Evolutionary conservation across 2,888 invertebrate genomes (phyloP), one percentile per base, ranked within the genome.

Genomic region (Drepana falcataria): DNA sequence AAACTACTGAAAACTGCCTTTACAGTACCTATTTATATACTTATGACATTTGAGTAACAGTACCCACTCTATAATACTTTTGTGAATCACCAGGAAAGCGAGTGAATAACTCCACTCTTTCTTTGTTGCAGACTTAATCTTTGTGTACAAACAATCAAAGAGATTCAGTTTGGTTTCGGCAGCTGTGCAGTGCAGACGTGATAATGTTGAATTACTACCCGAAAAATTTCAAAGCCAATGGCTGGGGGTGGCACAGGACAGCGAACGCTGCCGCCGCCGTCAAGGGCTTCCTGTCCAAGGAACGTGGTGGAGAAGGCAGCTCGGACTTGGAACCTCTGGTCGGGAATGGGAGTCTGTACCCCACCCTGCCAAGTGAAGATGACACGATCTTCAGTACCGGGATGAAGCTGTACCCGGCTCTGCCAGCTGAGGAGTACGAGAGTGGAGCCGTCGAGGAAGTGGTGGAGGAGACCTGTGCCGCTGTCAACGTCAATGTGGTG

Each of bases 221-320:
- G 64, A 90, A 88, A 73, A 91, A 91, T 63, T 85, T 90, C 57
- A 86, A 81, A 55, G 88, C 89, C 48, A 85, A 89, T 56, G 91
- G 91, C 1, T 90, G 87, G 88, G 91, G 91, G 0, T 91, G 91
- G 91, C 90, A 91, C 60, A 69, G 90, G 33, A 61, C 71, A 0
- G 67, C 71, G 3, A 79, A 62, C n/a, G 82, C 85, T 1, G 69
- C 87, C 0, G 69, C 76, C 0, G 89, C 89, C 4, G 87, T 87
- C 0, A 71, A 71, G 6, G 87, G 88, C 0, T 91, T 91, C 57
- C 64, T 90, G 58, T 83, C 74, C 53, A 74, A 76, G 3, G 90
- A 87, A 59, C 72, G 89, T 33, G 88, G 85, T 1, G 83, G 84
- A 2, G 83, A 79, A 53, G 75, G 73, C 2, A 68, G 66, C 2